These are phyloP conservation scores for Neotragus pygmaeus DNA, from an alignment of 2,113 vertebrate genomes.

Conservation along the genomic window DNA sequence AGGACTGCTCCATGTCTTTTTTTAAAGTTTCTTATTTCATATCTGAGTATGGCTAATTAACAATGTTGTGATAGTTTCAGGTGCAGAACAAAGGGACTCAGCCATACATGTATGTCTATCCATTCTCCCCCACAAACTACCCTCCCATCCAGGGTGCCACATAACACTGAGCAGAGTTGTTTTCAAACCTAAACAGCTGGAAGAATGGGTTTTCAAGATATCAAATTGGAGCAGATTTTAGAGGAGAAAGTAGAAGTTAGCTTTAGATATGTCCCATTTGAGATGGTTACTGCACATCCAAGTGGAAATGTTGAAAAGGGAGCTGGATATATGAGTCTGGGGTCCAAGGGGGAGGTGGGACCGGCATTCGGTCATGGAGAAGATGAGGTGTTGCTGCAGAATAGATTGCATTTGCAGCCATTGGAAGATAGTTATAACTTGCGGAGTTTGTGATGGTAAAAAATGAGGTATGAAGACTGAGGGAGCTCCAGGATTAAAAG, in stretches of 20 bases:
- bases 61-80: neutral
- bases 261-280: neutral
- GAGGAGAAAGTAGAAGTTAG: neutral
- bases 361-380: neutral
- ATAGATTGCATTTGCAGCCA: neutral
- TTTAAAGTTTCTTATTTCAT: neutral
- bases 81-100: neutral
- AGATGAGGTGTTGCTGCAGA: neutral
- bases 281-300: neutral
- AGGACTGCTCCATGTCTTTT: neutral
- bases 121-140: neutral
- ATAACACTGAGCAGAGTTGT: neutral
- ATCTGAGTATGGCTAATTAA: neutral
- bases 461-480: neutral
- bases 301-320: neutral
- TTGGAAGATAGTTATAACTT: neutral
- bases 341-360: neutral
- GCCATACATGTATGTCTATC: neutral
- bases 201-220: neutral
- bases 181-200: neutral
- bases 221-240: neutral
- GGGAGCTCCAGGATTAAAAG: neutral
- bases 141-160: neutral
- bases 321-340: neutral
- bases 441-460: neutral